phyloP scores from a whole-genome alignment of 2,797 vertebrate genomes.

The Neomorphus geoffroyi region DNA sequence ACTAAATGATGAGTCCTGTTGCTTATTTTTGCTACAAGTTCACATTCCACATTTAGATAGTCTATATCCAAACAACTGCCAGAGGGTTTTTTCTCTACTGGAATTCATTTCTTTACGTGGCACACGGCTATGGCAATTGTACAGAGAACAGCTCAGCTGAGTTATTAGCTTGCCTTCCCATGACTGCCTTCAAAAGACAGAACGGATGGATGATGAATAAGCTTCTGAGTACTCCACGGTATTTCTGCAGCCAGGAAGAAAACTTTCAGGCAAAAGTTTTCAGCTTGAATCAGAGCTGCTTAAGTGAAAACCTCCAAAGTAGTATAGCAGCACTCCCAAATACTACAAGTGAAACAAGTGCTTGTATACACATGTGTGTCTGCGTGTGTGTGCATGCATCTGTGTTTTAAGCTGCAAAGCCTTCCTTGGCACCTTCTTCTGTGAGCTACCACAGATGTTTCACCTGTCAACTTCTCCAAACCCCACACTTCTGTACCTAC shows the following conservation, averaged over 20 bases:
- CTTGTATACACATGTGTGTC: accelerated
- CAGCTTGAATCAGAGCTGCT: not conserved
- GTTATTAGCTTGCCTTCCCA: not conserved
- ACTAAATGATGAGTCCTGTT: not conserved
- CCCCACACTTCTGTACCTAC: not conserved
- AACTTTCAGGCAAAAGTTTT: not conserved
- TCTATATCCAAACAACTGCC: not conserved
- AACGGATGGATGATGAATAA: not conserved
- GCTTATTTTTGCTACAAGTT: not conserved
- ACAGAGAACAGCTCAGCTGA: not conserved
- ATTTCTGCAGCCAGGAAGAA: not conserved
- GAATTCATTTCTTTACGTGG: not conserved
- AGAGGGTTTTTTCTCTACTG: not conserved
- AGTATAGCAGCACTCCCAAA: not conserved
- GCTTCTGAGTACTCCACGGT: accelerated
- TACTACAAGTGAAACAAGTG: not conserved
- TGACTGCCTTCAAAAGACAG: not conserved
- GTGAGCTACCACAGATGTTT: not conserved
- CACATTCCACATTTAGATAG: not conserved
- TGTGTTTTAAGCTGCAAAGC: not conserved
- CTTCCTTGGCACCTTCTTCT: not conserved
- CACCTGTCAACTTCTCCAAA: not conserved
- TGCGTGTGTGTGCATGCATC: too few species aligned
- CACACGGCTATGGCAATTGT: not conserved
- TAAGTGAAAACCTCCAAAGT: not conserved